These are phyloP conservation scores for Propithecus coquereli DNA, from an alignment of 2,113 vertebrate genomes.

Conservation along the genomic window DNA sequence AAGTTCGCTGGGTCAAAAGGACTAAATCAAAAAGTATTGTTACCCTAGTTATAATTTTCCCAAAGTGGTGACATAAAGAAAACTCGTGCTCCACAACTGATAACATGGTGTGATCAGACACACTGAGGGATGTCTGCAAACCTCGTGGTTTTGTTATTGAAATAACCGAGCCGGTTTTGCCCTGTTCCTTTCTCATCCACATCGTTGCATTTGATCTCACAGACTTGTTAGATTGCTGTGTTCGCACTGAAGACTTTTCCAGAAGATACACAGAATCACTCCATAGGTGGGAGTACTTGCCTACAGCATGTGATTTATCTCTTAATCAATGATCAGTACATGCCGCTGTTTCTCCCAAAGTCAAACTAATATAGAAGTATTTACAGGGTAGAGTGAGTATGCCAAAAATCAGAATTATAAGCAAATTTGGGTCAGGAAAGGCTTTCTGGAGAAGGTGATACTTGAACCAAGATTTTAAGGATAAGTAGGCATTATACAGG, in stretches of 20 bases:
- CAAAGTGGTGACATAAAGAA: not conserved
- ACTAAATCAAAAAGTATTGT: not conserved
- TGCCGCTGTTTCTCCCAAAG: not conserved
- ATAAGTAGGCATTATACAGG: not conserved
- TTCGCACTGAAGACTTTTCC: not conserved
- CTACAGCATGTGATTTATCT: not conserved
- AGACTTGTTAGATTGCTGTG: not conserved
- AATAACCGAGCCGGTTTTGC: not conserved
- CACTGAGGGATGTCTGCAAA: not conserved
- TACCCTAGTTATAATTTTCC: not conserved
- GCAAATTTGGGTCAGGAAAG: not conserved
- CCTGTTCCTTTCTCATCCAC: not conserved
- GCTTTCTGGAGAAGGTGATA: not conserved
- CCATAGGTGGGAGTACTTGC: not conserved
- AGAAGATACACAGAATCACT: not conserved
- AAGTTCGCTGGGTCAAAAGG: not conserved
- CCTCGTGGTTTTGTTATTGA: not conserved
- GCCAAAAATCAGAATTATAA: not conserved
- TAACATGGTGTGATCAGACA: too few species aligned
- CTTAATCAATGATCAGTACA: not conserved
- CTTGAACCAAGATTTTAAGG: not conserved
- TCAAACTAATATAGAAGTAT: not conserved
- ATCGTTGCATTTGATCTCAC: not conserved
- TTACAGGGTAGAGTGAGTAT: not conserved
- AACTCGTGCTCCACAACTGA: not conserved